These are phyloP conservation scores for Oplegnathus fasciatus DNA, from an alignment of 2,113 vertebrate species.

Conservation along the genomic window DNA sequence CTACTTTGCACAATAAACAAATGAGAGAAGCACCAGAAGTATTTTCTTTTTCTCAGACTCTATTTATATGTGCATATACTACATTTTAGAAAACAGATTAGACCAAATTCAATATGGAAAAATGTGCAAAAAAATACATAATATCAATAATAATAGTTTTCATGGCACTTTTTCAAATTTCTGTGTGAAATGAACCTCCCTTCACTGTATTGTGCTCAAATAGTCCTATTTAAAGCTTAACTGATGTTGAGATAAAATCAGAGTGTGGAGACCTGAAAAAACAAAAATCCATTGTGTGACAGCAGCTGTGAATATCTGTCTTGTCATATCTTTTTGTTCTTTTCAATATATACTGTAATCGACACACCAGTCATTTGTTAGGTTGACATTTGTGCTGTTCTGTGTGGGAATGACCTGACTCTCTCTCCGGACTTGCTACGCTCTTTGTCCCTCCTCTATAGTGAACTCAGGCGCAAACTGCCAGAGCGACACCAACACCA, in stretches of 20 bases:
- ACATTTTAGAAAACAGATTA: not conserved
- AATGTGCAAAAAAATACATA: conserved; percentile 14
- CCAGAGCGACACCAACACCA: not conserved
- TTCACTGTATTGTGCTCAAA: not conserved
- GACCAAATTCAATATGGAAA: conserved; percentile 6
- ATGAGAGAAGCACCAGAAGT: not conserved
- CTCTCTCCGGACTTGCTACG: not conserved
- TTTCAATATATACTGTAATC: not conserved
- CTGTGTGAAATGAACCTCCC: not conserved
- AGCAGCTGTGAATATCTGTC: not conserved
- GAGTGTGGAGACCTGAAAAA: not conserved
- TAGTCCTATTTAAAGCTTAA: conserved; percentile 18
- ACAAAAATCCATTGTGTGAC: not conserved
- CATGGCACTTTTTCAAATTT: conserved; percentile 24
- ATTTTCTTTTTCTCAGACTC: not conserved
- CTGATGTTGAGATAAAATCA: conserved; percentile 12
- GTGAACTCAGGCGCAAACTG: not conserved
- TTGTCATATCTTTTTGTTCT: not conserved
- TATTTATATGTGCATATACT: not conserved
- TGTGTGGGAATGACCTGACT: not conserved
- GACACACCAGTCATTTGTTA: not conserved
- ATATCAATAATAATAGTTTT: not conserved
- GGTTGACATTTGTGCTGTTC: not conserved
- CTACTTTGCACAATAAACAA: not conserved
- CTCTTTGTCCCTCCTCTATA: not conserved